Conservation (phyloP, 2,113 vertebrate genomes). For the Plecturocebus donacophilus region DNA sequence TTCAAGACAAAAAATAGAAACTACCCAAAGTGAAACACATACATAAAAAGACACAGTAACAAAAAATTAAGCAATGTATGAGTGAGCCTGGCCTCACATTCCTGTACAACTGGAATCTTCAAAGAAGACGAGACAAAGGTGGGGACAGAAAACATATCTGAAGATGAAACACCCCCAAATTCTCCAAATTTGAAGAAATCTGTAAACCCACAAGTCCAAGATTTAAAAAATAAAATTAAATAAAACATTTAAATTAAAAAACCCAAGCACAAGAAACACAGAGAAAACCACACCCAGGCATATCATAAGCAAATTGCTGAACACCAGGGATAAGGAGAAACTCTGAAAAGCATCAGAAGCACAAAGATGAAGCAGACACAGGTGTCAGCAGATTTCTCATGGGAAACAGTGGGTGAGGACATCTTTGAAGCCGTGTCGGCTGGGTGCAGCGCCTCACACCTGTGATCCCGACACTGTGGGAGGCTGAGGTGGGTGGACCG, state of each 20-base stretch:
- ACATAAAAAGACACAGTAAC: background rate
- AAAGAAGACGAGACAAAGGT: background rate
- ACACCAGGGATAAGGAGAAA: background rate
- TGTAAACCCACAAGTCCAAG: background rate
- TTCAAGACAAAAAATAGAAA: background rate
- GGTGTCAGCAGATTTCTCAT: background rate
- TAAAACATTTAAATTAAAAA: background rate
- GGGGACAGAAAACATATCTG: background rate
- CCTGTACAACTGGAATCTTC: too few species aligned
- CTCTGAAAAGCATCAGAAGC: background rate
- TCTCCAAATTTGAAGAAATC: background rate
- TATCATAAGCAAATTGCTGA: background rate
- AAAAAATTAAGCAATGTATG: background rate
- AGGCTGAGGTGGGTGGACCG: too few species aligned
- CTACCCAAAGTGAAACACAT: background rate
- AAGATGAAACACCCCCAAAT: background rate
- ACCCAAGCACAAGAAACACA: too few species aligned
- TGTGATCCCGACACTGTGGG: too few species aligned
- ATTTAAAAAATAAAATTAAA: background rate
- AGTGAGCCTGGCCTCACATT: background rate
- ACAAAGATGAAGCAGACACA: rapidly evolving
- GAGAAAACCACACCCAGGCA: background rate
- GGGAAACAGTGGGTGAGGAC: background rate
- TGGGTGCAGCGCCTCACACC: too few species aligned
- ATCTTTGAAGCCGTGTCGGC: background rate